Base-by-base conservation (phyloP, 2,888 invertebrate genomes). In the Eupithecia tripunctaria region DNA sequence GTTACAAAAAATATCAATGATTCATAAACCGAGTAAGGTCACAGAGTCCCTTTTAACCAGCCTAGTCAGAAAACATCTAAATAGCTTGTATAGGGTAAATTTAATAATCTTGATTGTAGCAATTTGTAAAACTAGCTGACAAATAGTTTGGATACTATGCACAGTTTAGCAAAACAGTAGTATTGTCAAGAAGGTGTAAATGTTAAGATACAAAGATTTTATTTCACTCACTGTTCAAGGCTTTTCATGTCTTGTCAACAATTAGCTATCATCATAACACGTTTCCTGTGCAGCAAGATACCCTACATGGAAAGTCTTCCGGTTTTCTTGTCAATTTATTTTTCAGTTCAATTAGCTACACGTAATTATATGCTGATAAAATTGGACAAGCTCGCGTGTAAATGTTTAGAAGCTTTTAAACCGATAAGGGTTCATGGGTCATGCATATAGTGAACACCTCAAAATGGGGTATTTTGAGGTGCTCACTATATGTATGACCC, bases 1-100 rank as follows among this genome's bases (percentile, higher is more conserved):
- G 25, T 51, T 21, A 56, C 51, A 51, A 51, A 51, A 21, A 25
- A 56, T 56, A 25, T 56, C 12, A 1, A 56, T 12, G 25, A 14
- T 56, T 25, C 56, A 25, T 25, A 10, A 56, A 4, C 25, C 14
- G 56, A 56, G 21, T 4, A 2, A 56, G 12, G 56, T 56, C 25
- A 51, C 51, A 56, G 51, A 51, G 56, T 56, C 56, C 56, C 56
- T 56, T 14, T 56, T 56, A 56, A 56, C 25, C 56, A 56, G 21
- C 56, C 56, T 56, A 51, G 56, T 56, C 56, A 21, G 25, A 56
- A 25, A 56, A 51, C 21, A 12, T 21, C 51, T 21, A 47, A 47
- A 21, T 51, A 21, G 47, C 47, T 51, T 47, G 5, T 56, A 21
- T 21, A 25, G 10, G 1, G 25, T 56, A 56, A 25, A 56, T 25